Evolutionary conservation across 2,797 vertebrate species (phyloP).

Genomic region (Cheirogaleus major): DNA sequence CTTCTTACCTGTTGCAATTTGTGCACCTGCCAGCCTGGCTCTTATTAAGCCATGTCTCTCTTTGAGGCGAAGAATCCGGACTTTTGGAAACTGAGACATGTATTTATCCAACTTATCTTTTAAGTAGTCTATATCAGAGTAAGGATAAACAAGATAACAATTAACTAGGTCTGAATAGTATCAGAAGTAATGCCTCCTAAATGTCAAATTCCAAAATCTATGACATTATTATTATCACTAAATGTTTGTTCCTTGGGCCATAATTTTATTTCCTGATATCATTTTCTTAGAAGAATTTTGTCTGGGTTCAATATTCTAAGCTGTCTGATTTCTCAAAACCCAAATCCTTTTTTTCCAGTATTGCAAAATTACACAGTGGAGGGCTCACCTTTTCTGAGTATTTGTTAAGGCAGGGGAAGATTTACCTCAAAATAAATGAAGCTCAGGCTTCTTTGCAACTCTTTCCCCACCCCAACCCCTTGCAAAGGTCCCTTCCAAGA

Average conservation of each 20-base stretch:
- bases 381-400: not conserved
- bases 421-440: not conserved
- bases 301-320: not conserved
- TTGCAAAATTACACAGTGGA: not conserved
- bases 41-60: constrained; percentile 96
- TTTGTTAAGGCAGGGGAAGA: not conserved
- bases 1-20: constrained; percentile 91
- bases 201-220: not conserved
- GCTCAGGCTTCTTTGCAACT: not conserved
- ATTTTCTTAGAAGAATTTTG: constrained; percentile 34
- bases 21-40: constrained; percentile 94
- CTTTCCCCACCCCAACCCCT: rapidly evolving
- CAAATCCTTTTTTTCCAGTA: not conserved
- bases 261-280: not conserved
- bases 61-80: constrained; percentile 92
- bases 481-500: not conserved
- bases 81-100: constrained; percentile 94
- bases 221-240: not conserved
- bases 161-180: not conserved
- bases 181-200: not conserved
- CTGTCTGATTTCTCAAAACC: not conserved
- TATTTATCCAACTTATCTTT: constrained; percentile 92
- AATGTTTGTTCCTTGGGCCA: not conserved
- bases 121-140: constrained; percentile 89
- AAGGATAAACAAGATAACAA: not conserved